phyloP scores from a whole-genome alignment of 2,113 vertebrate genomes.

The Corythoichthys intestinalis region DNA sequence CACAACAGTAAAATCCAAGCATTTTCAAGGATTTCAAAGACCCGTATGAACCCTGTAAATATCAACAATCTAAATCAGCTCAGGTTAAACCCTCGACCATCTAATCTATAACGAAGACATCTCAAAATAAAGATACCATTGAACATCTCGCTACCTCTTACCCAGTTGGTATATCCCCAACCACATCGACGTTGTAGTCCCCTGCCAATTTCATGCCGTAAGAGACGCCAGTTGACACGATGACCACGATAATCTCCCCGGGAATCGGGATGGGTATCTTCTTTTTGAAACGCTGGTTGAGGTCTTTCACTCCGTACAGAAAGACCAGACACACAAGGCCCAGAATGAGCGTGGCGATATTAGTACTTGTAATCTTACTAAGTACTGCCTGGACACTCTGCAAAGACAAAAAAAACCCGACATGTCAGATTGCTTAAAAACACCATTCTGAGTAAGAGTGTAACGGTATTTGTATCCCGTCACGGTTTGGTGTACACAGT shows the following conservation, averaged over 20 bases:
- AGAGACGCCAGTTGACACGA: conserved; percentile 86
- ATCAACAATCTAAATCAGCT: too few relatives aligned
- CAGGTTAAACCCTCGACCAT: too few relatives aligned
- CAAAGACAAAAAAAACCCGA: background rate
- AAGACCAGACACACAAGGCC: conserved; percentile 81
- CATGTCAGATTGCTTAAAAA: background rate
- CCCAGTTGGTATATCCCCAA: conserved; percentile 87
- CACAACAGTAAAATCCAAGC: too few relatives aligned
- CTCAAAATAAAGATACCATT: background rate
- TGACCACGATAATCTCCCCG: conserved; percentile 95
- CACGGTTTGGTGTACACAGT: too few relatives aligned
- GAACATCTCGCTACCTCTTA: conserved; percentile 52
- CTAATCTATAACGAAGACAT: too few relatives aligned
- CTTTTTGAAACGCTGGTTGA: conserved; percentile 89
- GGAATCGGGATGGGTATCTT: conserved; percentile 89
- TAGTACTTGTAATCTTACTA: conserved; percentile 79
- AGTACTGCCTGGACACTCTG: conserved; percentile 83
- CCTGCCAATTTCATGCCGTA: conserved; percentile 80
- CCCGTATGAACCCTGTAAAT: too few relatives aligned
- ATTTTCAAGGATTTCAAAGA: too few relatives aligned
- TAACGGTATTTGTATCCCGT: too few relatives aligned
- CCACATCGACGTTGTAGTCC: conserved; percentile 79
- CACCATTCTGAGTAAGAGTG: too few relatives aligned
- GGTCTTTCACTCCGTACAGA: conserved; percentile 80
- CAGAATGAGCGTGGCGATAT: conserved; percentile 78